Conservation (phyloP, 1,140 invertebrate species). For the Battus philenor region DNA sequence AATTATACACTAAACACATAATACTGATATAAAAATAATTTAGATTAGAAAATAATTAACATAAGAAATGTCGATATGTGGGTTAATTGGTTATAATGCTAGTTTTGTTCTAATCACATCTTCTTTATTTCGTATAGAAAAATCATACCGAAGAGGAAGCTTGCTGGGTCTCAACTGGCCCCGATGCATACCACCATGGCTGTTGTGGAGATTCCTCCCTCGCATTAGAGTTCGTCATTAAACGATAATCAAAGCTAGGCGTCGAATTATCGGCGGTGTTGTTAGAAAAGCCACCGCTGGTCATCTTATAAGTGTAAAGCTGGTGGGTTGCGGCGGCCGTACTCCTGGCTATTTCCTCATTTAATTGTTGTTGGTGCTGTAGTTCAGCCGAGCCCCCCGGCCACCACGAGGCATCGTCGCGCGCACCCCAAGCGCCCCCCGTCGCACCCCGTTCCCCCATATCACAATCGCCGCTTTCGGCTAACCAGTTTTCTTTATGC, state of each 20-base stretch:
- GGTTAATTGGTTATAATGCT: no score
- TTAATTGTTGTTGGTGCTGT: conserved; percentile 78
- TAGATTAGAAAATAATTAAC: no score
- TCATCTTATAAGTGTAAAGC: conserved; percentile 90
- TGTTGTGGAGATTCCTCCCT: conserved; percentile 62
- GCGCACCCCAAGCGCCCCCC: conserved; percentile 79
- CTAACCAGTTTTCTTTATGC: conserved; percentile 67
- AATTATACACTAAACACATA: no score
- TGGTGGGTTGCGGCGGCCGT: conserved; percentile 82
- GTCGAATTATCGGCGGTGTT: conserved; percentile 69
- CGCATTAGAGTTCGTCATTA: conserved; percentile 55
- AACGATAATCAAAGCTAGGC: conserved; percentile 60
- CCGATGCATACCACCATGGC: conserved; percentile 64
- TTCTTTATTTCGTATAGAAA: no score
- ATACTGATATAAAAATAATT: no score
- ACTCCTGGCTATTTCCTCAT: conserved; percentile 73
- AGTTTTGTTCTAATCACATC: no score
- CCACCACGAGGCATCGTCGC: conserved; percentile 80
- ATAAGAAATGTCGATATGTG: no score
- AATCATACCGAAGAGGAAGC: conserved; percentile 58
- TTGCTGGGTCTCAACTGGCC: conserved; percentile 57
- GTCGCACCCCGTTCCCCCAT: conserved; percentile 72
- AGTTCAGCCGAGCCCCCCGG: conserved; percentile 75
- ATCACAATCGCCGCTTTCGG: conserved; percentile 58
- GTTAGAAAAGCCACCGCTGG: conserved; percentile 83